A percentile compares a stretch with the other conserved stretches of the same genome.
Evolutionary conservation across 1,140 invertebrate species (phyloP).

Genomic region (Meteorus sp.): DNA sequence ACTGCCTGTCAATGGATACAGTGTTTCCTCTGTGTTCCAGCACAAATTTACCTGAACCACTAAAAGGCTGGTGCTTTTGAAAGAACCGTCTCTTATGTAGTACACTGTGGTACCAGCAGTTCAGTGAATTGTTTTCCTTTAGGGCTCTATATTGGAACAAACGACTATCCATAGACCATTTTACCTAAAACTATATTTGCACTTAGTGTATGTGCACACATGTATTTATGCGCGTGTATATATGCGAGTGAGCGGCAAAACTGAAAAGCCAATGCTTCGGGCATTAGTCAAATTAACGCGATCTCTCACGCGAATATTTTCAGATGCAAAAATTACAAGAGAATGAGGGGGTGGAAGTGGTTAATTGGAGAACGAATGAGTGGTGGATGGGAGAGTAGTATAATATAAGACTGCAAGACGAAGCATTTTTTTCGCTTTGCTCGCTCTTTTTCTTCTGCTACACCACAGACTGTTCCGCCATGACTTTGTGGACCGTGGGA

Average conservation of each 20-base stretch:
- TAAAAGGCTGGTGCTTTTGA: not conserved
- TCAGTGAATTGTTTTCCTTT: constrained; percentile 9
- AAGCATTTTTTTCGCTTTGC: not conserved
- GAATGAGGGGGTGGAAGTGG: constrained; percentile 32
- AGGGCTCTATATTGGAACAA: not conserved
- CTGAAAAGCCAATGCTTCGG: not conserved
- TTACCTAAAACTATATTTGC: no score
- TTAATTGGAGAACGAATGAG: constrained; percentile 34
- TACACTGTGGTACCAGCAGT: constrained; percentile 8
- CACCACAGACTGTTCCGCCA: not conserved
- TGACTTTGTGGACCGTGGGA: constrained; percentile 26
- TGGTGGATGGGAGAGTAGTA: constrained; percentile 25
- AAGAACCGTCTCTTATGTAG: not conserved
- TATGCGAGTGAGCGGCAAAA: no score
- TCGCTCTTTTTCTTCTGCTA: constrained; percentile 1
- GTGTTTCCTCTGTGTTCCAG: constrained; percentile 9
- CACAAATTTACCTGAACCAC: constrained; percentile 1
- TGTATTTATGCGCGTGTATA: no score
- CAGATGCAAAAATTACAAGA: constrained; percentile 28
- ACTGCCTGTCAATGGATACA: constrained; percentile 30
- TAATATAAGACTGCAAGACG: not conserved
- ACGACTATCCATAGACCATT: no score
- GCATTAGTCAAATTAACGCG: constrained; percentile 19
- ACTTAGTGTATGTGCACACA: no score
- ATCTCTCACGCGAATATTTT: constrained; percentile 2